A percentile compares a stretch with the other conserved stretches of the same genome.
phyloP scores from a whole-genome alignment of 1,140 invertebrate species.

The Asobara japonica region DNA sequence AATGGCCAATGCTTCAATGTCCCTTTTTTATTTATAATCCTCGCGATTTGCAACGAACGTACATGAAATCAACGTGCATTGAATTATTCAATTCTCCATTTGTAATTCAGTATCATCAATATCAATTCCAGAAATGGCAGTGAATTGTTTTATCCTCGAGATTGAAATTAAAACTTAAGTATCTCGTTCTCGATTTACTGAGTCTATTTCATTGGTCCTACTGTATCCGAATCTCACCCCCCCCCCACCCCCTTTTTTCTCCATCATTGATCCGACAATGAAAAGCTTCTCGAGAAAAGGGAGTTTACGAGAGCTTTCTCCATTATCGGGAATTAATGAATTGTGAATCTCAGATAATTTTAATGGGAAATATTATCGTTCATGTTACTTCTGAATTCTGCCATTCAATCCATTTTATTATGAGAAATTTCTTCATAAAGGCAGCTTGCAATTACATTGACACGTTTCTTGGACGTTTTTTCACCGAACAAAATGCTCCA shows the following conservation, averaged over 20 bases:
- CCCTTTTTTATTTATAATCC: background rate
- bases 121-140: background rate
- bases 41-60: background rate
- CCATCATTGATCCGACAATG: background rate
- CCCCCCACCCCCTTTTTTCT: no score
- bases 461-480: no score
- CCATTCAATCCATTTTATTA: background rate
- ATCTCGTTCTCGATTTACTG: background rate
- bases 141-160: background rate
- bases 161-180: background rate
- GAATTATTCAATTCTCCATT: background rate
- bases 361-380: background rate
- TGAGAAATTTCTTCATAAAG: background rate
- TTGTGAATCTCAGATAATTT: slow-evolving; percentile 15
- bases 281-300: background rate
- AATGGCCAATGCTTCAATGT: no score
- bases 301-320: background rate
- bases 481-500: no score
- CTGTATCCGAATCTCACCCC: background rate
- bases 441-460: background rate
- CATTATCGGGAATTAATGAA: background rate
- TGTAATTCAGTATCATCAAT: background rate
- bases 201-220: background rate
- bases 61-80: background rate
- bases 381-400: background rate